These are phyloP conservation scores for Cyclina sinensis DNA, from an alignment of 1,140 invertebrate genomes.

Conservation along the genomic window DNA sequence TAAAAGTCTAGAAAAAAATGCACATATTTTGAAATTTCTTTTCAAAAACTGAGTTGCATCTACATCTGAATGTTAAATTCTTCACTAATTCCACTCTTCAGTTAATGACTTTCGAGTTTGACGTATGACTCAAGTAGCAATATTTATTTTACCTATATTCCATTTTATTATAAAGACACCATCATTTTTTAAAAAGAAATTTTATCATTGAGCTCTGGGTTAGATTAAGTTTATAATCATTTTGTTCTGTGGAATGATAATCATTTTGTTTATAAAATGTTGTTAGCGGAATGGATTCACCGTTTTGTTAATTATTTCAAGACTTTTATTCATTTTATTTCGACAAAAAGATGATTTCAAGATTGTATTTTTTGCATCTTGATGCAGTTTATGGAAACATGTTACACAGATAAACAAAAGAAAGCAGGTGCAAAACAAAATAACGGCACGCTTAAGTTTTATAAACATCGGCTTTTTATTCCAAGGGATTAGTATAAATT, in stretches of 20 bases:
- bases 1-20: too few relatives aligned
- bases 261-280: conserved; percentile 12
- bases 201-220: neutral
- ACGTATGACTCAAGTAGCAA: too few relatives aligned
- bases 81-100: too few relatives aligned
- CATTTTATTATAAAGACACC: neutral
- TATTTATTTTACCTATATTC: too few relatives aligned
- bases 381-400: neutral
- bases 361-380: conserved; percentile 3
- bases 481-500: neutral
- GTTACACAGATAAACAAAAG: neutral
- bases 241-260: neutral
- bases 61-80: too few relatives aligned
- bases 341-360: neutral
- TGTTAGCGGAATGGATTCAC: neutral
- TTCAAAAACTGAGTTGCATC: too few relatives aligned
- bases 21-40: too few relatives aligned
- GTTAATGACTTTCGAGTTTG: too few relatives aligned
- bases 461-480: neutral
- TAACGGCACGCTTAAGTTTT: conserved; percentile 4
- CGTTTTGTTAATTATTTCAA: neutral
- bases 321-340: neutral
- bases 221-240: conserved; percentile 1
- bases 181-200: neutral
- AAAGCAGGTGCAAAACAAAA: neutral